Conservation (phyloP, 2,888 invertebrate species). For the Drosophila rellima region DNA sequence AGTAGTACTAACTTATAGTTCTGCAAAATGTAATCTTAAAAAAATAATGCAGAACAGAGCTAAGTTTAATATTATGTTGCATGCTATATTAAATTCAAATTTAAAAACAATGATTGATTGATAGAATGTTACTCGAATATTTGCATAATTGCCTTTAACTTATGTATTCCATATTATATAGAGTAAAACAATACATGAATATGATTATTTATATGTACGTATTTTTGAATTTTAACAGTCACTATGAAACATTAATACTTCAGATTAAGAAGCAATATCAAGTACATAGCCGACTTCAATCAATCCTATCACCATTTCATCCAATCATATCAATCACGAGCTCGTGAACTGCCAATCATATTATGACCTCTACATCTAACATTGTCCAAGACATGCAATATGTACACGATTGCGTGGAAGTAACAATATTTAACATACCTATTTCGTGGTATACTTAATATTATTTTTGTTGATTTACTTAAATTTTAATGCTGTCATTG, state of each 20-base stretch:
- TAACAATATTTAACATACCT: conserved; percentile 71
- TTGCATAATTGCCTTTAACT: conserved; percentile 15
- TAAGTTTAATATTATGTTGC: conserved; percentile 25
- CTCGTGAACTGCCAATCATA: background rate
- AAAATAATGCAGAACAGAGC: background rate
- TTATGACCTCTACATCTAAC: conserved; percentile 32
- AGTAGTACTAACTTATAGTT: background rate
- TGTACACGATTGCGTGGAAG: conserved; percentile 39
- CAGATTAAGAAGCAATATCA: conserved; percentile 6
- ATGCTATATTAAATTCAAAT: conserved; percentile 21
- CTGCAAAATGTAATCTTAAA: background rate
- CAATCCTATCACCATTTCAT: conserved; percentile 12
- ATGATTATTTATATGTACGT: conserved; percentile 10
- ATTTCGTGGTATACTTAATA: conserved; percentile 25
- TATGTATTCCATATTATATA: conserved; percentile 5
- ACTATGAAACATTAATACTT: conserved; percentile 7
- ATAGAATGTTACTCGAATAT: conserved; percentile 17
- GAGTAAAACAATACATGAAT: conserved; percentile 23
- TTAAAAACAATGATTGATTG: conserved; percentile 32
- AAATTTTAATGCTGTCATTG: conserved; percentile 31
- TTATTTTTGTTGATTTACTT: conserved; percentile 21
- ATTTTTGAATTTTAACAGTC: conserved; percentile 14
- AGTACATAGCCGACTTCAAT: conserved; percentile 2
- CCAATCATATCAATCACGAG: conserved; percentile 7
- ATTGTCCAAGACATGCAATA: conserved; percentile 42